phyloP scores from a whole-genome alignment of 1,140 invertebrate species.

The Pissodes strobi region DNA sequence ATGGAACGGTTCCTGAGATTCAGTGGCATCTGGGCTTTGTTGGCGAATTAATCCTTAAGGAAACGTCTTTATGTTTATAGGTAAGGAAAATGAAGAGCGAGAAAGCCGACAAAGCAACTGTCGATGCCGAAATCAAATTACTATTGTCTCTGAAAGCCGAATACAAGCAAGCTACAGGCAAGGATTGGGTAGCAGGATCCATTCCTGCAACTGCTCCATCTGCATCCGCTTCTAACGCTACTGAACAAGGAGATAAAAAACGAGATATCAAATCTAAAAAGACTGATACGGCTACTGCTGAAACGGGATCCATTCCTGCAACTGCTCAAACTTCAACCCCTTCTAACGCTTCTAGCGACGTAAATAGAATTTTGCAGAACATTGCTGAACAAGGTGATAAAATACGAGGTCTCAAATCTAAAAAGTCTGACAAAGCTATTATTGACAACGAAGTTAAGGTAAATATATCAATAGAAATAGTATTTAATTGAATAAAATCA shows the following conservation, averaged over 20 bases:
- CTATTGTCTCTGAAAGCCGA: constrained; percentile 72
- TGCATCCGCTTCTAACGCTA: too few relatives aligned
- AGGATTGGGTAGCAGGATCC: constrained; percentile 66
- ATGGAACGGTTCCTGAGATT: too few relatives aligned
- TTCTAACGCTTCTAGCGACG: constrained; percentile 56
- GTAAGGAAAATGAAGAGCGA: constrained; percentile 61
- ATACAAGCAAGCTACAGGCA: constrained; percentile 68
- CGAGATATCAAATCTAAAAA: constrained; percentile 53
- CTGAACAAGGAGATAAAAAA: too few relatives aligned
- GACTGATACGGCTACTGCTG: constrained; percentile 60
- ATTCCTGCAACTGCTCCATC: constrained; percentile 56
- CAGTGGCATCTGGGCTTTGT: too few relatives aligned
- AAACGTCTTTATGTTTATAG: not conserved
- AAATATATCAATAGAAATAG: too few relatives aligned
- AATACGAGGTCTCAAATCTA: constrained; percentile 70
- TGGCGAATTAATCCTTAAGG: too few relatives aligned
- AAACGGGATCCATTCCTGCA: too few relatives aligned
- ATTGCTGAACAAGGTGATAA: constrained; percentile 70
- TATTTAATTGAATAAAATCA: too few relatives aligned
- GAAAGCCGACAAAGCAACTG: constrained; percentile 65
- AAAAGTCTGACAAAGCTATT: constrained; percentile 64
- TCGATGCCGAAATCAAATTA: constrained; percentile 68
- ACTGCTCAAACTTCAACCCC: constrained; percentile 51
- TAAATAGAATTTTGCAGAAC: constrained; percentile 51
- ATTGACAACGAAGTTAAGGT: constrained; percentile 67